Base-by-base conservation (phyloP, 2,888 invertebrate species). In the Teinopalpus imperialis region DNA sequence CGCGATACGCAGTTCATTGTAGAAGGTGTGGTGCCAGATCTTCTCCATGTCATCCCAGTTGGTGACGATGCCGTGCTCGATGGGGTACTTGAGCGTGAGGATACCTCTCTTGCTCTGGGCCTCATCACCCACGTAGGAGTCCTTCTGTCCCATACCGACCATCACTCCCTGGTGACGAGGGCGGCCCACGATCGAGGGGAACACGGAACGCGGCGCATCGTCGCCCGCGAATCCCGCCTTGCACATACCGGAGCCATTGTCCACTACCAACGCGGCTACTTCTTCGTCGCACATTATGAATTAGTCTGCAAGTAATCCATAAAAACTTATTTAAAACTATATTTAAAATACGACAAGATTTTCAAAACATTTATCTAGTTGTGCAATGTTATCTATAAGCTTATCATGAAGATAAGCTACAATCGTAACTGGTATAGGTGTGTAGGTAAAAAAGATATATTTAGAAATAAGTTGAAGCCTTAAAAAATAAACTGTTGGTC, bases 11-110 rank as follows among this genome's bases (percentile, higher is more conserved):
- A 98, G 92, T 87, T 98, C 97, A 81, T 98, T 98, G 94, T 98
- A 98, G 93, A 98, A 98, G 74, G 98, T 97, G 91, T 98, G 98
- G 87, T 98, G 98, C 98, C 98, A 98, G 91, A 98, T 98, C 90
- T 98, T 97, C 90, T 98, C 98, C 98, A 98, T 98, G 74, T 97
- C 97, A 74, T 98, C 97, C 98, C 98, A 98, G 92, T 43, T 97
- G 96, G 97, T 98, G 76, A 98, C 96, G 89, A 98, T 97, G 69
- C 97, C 97, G 90, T 98, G 97, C 85, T 98, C 97, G 82, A 98
- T 97, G 71, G 97, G 97, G 90, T 98, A 98, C 82, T 97, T 97
- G 77, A 98, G 90, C 58, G 97, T 97, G 66, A 97, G 93, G 90
- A 98, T 97, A 90, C 97, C 97, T 90, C 97, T 93, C 91, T 97